Percentiles rank a stretch among this genome's conserved stretches.
Conservation (phyloP, 2,888 invertebrate genomes). For the Mellilla xanthometata region DNA sequence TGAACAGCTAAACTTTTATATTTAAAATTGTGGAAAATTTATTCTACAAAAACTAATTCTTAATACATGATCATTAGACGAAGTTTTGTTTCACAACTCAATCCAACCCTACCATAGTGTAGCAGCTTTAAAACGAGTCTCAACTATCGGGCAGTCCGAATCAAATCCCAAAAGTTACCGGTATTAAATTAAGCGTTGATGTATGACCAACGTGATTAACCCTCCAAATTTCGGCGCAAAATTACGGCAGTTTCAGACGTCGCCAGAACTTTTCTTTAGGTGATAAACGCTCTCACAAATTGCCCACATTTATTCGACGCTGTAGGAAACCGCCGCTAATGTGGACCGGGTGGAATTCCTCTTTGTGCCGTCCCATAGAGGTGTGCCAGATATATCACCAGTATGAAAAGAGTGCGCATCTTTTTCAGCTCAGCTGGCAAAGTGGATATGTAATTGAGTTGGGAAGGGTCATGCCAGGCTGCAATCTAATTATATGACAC, state of each 20-base stretch:
- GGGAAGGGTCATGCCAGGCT: background rate
- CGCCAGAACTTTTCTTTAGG: constrained; percentile 77
- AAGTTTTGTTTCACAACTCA: too few species aligned
- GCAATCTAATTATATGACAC: too few species aligned
- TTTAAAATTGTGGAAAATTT: too few species aligned
- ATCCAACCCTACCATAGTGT: background rate
- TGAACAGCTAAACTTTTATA: too few species aligned
- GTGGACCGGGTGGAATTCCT: constrained; percentile 55
- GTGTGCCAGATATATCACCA: constrained; percentile 17
- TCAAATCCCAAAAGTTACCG: constrained; percentile 54
- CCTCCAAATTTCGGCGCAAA: constrained; percentile 62
- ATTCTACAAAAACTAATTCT: too few species aligned
- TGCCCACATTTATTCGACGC: constrained; percentile 73
- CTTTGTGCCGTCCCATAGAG: constrained; percentile 44
- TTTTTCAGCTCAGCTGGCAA: constrained; percentile 10
- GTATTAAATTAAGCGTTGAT: constrained; percentile 70
- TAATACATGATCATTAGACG: too few species aligned
- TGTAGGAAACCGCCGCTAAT: constrained; percentile 66
- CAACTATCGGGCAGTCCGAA: constrained; percentile 38
- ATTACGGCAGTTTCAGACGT: constrained; percentile 72
- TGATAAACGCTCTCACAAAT: constrained; percentile 78
- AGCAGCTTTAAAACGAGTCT: constrained; percentile 23
- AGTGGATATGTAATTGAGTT: constrained; percentile 13
- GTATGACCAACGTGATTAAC: constrained; percentile 68
- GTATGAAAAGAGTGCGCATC: constrained; percentile 14